Conservation (phyloP, 2,888 invertebrate genomes). For the Cyaniris semiargus region DNA sequence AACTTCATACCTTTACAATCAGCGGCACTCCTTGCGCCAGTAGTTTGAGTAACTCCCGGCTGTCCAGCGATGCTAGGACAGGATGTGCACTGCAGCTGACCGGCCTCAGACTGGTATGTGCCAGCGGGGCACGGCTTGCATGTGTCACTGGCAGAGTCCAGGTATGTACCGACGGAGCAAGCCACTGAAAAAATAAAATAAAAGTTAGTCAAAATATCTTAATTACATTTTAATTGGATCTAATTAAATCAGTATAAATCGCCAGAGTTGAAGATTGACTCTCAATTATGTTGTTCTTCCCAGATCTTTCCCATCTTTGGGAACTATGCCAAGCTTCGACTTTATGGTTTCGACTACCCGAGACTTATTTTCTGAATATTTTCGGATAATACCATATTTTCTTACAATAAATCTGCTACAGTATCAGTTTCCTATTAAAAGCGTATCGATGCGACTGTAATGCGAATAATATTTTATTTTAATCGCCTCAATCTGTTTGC, state of each 20-base stretch:
- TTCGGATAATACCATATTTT: constrained; percentile 7
- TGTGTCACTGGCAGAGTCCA: constrained; percentile 86
- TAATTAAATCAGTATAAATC: neutral
- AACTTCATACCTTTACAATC: constrained; percentile 87
- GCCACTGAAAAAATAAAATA: constrained; percentile 82
- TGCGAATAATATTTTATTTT: constrained; percentile 19
- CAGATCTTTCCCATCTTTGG: neutral
- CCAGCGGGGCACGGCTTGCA: constrained; percentile 93
- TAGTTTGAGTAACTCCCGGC: constrained; percentile 91
- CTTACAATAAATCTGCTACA: constrained; percentile 10
- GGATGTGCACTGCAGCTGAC: constrained; percentile 91
- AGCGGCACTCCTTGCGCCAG: constrained; percentile 92
- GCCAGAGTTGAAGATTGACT: neutral
- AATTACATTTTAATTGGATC: neutral
- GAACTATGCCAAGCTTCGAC: neutral
- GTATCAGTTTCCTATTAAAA: constrained; percentile 8
- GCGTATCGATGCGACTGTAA: constrained; percentile 20
- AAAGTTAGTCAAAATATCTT: neutral
- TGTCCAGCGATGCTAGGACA: constrained; percentile 96
- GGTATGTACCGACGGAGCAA: constrained; percentile 94
- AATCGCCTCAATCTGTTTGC: constrained; percentile 8
- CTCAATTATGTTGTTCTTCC: neutral
- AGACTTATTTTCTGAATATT: constrained; percentile 12
- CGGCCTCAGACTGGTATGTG: constrained; percentile 95
- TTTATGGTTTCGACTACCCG: neutral